Base-by-base conservation (phyloP, 2,113 vertebrate genomes). In the Calyptomena viridis region DNA sequence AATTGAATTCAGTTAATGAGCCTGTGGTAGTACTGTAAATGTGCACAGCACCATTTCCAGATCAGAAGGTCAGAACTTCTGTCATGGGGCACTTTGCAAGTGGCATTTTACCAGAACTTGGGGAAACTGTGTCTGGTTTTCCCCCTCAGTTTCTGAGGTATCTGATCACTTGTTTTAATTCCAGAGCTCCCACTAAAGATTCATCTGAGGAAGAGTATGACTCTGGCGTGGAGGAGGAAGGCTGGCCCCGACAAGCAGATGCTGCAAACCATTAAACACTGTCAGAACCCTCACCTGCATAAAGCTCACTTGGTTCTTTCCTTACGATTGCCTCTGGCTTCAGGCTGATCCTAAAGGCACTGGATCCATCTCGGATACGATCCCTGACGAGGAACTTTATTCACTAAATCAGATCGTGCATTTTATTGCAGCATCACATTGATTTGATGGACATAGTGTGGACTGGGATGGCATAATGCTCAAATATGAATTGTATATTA, bases 201-300 rank as follows among this genome's bases (percentile, higher is more conserved):
- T 95, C 98, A 1, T 77, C 98, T 25, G 99, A 99, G 84, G 99
- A 99, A 89, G 99, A 99, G 14, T 99, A 99, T 12, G 99, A 99
- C 96, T 99, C 99, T 2, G 99, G 99, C 31, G 98, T 99, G 35
- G 99, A 99, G 90, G 99, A 99, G 59, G 99, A 99, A 75, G 99
- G 98, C 92, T 99, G 99, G 99, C 98, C 99, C 87, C 98, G 99
- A 42, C 99, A 99, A 96, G 99, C 99, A 31, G 99, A 99, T 40
- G 99, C 98, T 91, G 99, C 99, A 62, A 99, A 99, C 97, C 99
- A 99, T 98, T 99, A 98, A 99, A 96, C 60, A 59, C 89, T 59
- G 39, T 94, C 96, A 86, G 89, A 93, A 56, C 35, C 50, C 63
- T 69, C 44, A 55, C 86, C 78, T 28, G 87, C 96, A 55, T 53